phyloP scores from a whole-genome alignment of 2,113 vertebrate species.

The Brachypodius melanocephalos region DNA sequence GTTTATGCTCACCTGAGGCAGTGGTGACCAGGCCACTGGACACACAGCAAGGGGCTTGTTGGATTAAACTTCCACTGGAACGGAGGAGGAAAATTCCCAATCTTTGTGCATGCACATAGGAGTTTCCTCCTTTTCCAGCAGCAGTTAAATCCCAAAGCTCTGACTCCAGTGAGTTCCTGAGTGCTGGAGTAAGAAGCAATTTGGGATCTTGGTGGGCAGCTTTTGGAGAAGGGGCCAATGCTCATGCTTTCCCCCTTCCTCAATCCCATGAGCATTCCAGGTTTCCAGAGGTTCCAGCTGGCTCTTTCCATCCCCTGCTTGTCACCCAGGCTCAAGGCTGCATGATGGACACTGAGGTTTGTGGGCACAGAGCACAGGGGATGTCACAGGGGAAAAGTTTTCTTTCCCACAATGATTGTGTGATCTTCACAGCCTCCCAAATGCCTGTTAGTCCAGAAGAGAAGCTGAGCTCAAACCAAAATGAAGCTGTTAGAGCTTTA shows the following conservation, averaged over 20 bases:
- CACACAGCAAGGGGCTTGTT: background rate
- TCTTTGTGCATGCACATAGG: background rate
- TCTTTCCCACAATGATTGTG: fast-evolving
- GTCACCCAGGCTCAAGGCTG: background rate
- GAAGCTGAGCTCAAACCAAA: background rate
- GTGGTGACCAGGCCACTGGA: background rate
- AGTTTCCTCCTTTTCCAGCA: background rate
- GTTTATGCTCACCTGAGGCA: background rate
- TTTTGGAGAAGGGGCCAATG: background rate
- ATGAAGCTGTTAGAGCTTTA: background rate
- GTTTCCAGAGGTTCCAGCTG: background rate
- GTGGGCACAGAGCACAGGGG: background rate
- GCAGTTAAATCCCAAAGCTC: background rate
- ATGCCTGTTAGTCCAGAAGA: background rate
- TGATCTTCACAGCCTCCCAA: background rate
- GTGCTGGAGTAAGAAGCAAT: background rate
- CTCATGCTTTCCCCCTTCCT: background rate
- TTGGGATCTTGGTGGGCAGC: background rate
- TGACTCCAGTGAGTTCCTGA: background rate
- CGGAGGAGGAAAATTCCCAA: background rate
- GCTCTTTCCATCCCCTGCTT: background rate
- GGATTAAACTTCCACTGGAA: background rate
- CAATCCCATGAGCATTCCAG: background rate
- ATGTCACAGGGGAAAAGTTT: background rate
- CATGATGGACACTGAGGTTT: background rate